Evolutionary conservation across 2,113 vertebrate genomes (phyloP).

Genomic region (Halcyon senegalensis): DNA sequence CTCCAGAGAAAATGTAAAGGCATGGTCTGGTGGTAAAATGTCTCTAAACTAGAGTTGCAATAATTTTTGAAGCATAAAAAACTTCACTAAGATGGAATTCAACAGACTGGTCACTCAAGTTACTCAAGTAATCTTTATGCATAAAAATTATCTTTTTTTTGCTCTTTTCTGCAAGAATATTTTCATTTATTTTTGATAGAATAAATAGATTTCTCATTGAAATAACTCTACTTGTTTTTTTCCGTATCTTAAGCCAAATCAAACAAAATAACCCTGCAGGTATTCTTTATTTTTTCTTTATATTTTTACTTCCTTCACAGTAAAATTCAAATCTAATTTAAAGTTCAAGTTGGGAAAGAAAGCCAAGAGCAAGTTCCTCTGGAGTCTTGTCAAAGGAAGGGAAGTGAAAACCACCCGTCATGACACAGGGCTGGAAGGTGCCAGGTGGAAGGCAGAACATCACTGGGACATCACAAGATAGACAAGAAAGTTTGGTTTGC

Average conservation of each 20-base stretch:
- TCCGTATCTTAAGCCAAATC: background rate
- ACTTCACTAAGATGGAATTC: background rate
- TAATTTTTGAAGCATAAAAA: background rate
- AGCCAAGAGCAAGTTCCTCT: background rate
- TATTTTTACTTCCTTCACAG: background rate
- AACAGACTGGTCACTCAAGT: background rate
- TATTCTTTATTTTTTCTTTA: background rate
- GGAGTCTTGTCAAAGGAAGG: background rate
- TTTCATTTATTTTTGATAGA: background rate
- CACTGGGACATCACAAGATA: background rate
- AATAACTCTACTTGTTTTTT: background rate
- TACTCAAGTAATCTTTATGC: background rate
- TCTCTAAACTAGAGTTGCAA: background rate
- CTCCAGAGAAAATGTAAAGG: background rate
- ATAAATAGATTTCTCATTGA: background rate
- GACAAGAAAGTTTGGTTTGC: background rate
- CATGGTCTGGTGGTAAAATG: background rate
- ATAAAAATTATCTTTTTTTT: background rate
- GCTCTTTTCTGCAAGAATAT: background rate
- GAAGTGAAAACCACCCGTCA: fast-evolving
- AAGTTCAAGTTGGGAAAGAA: background rate
- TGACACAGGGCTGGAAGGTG: background rate
- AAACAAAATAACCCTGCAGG: background rate
- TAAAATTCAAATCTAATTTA: background rate
- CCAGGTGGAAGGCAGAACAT: background rate